These are phyloP conservation scores for Catagonus wagneri DNA, from an alignment of 2,113 vertebrate genomes.

Conservation along the genomic window DNA sequence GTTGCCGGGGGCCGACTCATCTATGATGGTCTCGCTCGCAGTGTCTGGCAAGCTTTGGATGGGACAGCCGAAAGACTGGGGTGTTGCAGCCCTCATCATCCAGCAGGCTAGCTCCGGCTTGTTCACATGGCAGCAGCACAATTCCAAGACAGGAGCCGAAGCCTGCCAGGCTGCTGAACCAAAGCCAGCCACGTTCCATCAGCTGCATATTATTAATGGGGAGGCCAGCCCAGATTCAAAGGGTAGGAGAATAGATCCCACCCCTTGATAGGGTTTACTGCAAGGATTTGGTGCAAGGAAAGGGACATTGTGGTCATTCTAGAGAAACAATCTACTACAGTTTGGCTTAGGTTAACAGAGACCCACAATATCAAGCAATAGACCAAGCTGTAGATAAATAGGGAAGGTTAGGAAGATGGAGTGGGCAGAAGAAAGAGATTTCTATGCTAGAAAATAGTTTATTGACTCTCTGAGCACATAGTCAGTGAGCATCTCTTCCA, in stretches of 20 bases:
- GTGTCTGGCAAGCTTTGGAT: not conserved
- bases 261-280: not conserved
- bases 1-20: not conserved
- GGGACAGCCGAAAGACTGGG: no score
- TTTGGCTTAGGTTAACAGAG: not conserved
- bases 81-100: not conserved
- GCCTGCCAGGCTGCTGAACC: not conserved
- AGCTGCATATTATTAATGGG: not conserved
- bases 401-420: not conserved
- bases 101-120: not conserved
- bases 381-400: not conserved
- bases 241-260: not conserved
- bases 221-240: not conserved
- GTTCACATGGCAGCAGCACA: not conserved
- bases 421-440: not conserved
- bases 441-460: not conserved
- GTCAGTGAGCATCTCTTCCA: not conserved
- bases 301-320: not conserved
- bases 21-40: not conserved
- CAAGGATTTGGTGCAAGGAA: not conserved
- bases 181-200: not conserved
- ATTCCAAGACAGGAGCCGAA: not conserved
- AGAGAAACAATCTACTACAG: not conserved
- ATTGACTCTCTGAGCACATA: not conserved
- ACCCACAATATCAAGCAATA: not conserved